These are phyloP conservation scores for Conomelus anceps DNA, from an alignment of 2,888 invertebrate species.

Conservation along the genomic window DNA sequence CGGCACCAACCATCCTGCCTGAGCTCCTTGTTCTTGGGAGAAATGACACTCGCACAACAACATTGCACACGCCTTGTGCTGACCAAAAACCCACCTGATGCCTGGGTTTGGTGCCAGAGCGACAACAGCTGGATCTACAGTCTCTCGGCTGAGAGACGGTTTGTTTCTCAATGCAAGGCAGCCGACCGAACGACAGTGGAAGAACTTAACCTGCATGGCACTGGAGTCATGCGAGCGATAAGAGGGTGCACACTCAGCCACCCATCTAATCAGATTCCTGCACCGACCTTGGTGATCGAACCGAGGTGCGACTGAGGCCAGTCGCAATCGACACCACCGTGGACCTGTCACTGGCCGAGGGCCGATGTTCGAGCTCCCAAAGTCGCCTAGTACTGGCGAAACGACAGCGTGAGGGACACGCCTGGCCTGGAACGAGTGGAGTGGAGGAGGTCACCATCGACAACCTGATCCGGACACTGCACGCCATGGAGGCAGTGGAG, in stretches of 20 bases:
- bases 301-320: not conserved
- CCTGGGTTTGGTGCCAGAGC: too few relatives aligned
- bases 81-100: too few relatives aligned
- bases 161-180: not conserved
- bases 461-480: not conserved
- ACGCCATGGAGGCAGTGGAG: not conserved
- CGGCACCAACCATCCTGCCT: not conserved
- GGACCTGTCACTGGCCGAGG: not conserved
- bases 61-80: too few relatives aligned
- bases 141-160: too few relatives aligned
- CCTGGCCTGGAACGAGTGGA: not conserved
- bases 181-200: not conserved
- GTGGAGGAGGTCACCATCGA: not conserved
- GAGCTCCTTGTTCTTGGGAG: not conserved
- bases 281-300: not conserved
- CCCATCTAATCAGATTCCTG: not conserved
- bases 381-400: not conserved
- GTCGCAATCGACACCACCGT: not conserved
- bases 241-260: not conserved
- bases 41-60: not conserved
- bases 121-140: too few relatives aligned
- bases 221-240: not conserved
- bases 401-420: not conserved
- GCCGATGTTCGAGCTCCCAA: not conserved
- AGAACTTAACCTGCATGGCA: not conserved